Base-by-base conservation (phyloP, 2,113 vertebrate genomes). In the Muscicapa adusta region DNA sequence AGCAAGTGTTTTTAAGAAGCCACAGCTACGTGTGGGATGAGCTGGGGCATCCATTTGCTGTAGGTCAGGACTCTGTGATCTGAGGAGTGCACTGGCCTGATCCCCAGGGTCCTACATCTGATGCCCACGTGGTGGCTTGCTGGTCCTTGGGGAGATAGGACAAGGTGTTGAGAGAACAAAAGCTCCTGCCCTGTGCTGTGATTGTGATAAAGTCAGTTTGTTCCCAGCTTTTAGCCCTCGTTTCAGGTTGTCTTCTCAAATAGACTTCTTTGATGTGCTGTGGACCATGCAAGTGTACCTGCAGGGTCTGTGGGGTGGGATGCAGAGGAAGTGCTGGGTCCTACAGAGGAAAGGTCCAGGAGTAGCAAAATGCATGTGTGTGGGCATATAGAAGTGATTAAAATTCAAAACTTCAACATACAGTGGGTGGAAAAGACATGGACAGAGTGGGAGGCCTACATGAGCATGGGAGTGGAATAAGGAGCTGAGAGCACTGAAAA, bases 331-430 rank as follows among this genome's bases (percentile, higher is more conserved):
- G 45, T 34, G 43, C 38, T 77, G 22, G 1, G 22, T 81, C 48
- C 43, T 48, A 67, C 40, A 47, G 33, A 26, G 24, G 15, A 62
- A 66, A 77, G 43, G 45, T 72, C 62, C 28, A 56, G 58, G 66
- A 78, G 42, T 3, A 58, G 24, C 54, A 26, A 82, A 40, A 62
- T 18, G 24, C 26, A 26, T 29, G 23, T 1, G 3, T 50, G 65
- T 40, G 22, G 56, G 65, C 31, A 29, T 6, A 40, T 29, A 78
- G 26, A 67, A 89, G 31, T 38, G 40, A 57, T 93, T 68, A 89
- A 94, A 84, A 63, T 67, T 63, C 51, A 77, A 54, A 92, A 56
- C 31, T 67, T 89, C 33, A 62, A 54, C 34, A 73, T 34, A 20
- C 2, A n/a, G 28, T 56, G 25, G 31, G 57, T 92, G 36, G 67